A percentile compares a stretch with the other conserved stretches of the same genome.
Conservation (phyloP, 2,113 vertebrate genomes). For the Psammodynastes pulverulentus region DNA sequence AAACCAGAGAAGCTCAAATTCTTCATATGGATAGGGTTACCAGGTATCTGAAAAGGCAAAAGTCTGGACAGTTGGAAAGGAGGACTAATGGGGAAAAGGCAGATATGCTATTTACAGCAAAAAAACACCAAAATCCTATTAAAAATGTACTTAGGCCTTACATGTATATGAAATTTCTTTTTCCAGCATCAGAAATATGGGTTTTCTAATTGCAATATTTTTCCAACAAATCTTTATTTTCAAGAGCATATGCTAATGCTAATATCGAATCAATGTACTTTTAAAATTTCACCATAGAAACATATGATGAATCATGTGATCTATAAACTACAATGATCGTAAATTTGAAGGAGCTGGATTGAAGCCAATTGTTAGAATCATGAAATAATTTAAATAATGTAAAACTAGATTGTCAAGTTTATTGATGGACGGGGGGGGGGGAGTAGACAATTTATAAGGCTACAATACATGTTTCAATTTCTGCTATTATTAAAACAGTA, state of each 20-base stretch:
- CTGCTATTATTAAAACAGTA: neutral
- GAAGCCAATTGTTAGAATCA: neutral
- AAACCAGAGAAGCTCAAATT: neutral
- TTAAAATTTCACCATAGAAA: no score
- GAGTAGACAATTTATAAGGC: neutral
- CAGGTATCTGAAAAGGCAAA: neutral
- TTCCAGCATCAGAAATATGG: neutral
- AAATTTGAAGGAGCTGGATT: neutral
- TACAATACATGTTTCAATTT: neutral
- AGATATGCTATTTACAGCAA: neutral
- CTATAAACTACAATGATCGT: neutral
- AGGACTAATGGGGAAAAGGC: neutral
- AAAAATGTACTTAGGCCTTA: neutral
- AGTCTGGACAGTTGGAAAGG: neutral
- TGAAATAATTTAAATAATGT: neutral
- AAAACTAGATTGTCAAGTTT: neutral
- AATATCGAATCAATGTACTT: neutral
- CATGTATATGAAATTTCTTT: neutral
- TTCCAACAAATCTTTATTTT: neutral
- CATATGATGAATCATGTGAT: no score
- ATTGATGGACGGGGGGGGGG: neutral
- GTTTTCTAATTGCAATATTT: neutral
- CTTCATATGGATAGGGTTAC: neutral
- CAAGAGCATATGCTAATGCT: no score
- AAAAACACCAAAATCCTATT: neutral